A percentile compares a stretch with the other conserved stretches of the same genome.
These are phyloP conservation scores for Anastrepha obliqua DNA, from an alignment of 1,140 invertebrate genomes.

Conservation along the genomic window DNA sequence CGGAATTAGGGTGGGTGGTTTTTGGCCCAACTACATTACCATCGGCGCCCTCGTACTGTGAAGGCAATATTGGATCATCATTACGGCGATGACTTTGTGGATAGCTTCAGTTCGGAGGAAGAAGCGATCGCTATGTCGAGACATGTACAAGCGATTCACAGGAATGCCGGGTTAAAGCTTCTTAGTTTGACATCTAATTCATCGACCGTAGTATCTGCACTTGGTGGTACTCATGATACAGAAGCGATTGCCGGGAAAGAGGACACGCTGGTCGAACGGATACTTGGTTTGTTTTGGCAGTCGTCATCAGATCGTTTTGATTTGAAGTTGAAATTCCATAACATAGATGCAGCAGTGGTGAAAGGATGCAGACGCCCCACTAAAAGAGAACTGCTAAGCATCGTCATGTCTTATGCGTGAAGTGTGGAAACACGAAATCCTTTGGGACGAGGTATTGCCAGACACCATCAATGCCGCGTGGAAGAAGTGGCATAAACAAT, in stretches of 20 bases:
- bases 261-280: background rate
- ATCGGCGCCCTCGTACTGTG: background rate
- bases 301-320: background rate
- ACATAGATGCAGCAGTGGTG: background rate
- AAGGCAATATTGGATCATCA: conserved; percentile 21
- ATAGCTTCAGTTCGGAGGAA: background rate
- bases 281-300: background rate
- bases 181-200: conserved; percentile 35
- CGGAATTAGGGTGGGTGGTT: background rate
- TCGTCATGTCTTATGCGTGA: background rate
- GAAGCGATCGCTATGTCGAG: background rate
- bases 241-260: background rate
- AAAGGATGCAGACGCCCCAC: background rate
- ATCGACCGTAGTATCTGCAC: background rate
- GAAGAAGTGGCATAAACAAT: background rate
- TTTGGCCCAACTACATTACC: background rate
- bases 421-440: background rate
- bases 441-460: background rate
- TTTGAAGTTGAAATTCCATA: background rate
- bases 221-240: background rate
- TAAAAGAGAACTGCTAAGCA: background rate
- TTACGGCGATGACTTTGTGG: background rate
- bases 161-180: conserved; percentile 7
- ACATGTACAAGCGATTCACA: conserved; percentile 7
- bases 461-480: background rate